These are phyloP conservation scores for Chroicocephalus ridibundus DNA, from an alignment of 2,113 vertebrate species.

Conservation along the genomic window DNA sequence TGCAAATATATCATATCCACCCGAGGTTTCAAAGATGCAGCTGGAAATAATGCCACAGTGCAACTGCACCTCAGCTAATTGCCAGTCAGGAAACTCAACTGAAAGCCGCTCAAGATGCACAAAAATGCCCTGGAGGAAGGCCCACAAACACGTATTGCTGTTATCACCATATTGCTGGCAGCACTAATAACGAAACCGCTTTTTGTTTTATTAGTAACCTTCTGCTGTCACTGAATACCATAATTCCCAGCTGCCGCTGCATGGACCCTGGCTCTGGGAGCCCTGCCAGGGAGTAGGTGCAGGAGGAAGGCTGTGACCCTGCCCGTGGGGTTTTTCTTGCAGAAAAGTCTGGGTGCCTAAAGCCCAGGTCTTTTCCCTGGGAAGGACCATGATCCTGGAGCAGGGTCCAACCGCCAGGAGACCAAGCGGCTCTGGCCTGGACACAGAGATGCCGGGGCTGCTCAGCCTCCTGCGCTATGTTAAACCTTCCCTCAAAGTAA, in stretches of 20 bases:
- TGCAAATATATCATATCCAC: neutral
- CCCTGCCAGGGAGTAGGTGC: accelerated
- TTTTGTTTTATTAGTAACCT: neutral
- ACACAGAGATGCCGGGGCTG: neutral
- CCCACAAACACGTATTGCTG: accelerated
- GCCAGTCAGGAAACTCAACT: neutral
- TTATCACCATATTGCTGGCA: neutral
- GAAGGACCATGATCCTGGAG: neutral
- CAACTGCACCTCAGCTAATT: neutral
- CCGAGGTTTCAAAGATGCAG: neutral
- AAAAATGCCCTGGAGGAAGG: neutral
- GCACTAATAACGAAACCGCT: neutral
- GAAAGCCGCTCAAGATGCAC: neutral
- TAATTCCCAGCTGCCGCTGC: neutral
- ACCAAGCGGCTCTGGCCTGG: neutral
- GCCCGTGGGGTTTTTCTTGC: neutral
- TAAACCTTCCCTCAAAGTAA: neutral
- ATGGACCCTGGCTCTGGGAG: neutral
- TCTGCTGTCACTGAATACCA: neutral
- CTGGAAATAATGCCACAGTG: neutral
- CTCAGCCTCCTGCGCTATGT: neutral
- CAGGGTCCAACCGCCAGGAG: accelerated
- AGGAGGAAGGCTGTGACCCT: neutral
- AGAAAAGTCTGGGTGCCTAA: neutral
- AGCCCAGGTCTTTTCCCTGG: neutral